These are phyloP conservation scores for Hetaerina americana DNA, from an alignment of 1,140 invertebrate species.

Conservation along the genomic window DNA sequence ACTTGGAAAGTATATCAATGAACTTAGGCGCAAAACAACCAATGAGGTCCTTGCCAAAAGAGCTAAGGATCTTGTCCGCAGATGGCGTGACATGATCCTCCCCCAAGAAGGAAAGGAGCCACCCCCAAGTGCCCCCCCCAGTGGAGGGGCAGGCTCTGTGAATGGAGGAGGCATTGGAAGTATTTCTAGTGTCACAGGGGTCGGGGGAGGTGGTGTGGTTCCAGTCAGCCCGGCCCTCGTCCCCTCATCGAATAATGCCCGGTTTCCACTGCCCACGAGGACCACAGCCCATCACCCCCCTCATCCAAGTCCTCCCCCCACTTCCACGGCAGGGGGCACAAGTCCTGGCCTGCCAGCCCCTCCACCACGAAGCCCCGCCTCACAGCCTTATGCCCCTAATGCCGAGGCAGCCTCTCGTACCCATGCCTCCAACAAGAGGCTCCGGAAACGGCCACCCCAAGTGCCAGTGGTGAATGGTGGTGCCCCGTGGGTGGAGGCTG, in stretches of 20 bases:
- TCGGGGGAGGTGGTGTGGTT: conserved; percentile 15
- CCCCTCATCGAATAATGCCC: neutral
- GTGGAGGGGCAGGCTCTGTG: neutral
- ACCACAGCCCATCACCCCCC: neutral
- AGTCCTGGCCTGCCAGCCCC: conserved; percentile 20
- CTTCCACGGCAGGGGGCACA: conserved; percentile 14
- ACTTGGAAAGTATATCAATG: conserved; percentile 88
- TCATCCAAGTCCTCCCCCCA: conserved; percentile 1
- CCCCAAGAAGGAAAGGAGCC: conserved; percentile 33
- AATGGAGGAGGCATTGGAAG: conserved; percentile 4
- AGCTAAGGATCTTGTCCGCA: conserved; percentile 78
- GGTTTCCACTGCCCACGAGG: neutral
- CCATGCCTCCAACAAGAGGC: conserved; percentile 44
- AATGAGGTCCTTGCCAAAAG: conserved; percentile 71
- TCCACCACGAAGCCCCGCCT: conserved; percentile 13
- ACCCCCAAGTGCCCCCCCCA: conserved; percentile 8
- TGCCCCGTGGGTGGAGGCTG: conserved; percentile 10
- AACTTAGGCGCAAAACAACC: conserved; percentile 69
- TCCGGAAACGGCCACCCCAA: conserved; percentile 36
- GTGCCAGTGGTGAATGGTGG: conserved; percentile 10
- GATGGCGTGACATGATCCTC: conserved; percentile 74
- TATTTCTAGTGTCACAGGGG: conserved; percentile 8
- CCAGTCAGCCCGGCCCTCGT: conserved; percentile 9
- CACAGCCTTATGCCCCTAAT: conserved; percentile 14
- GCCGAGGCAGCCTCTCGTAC: conserved; percentile 39